Evolutionary conservation across 2,797 vertebrate genomes (phyloP).

Genomic region (Lepus townsendii): DNA sequence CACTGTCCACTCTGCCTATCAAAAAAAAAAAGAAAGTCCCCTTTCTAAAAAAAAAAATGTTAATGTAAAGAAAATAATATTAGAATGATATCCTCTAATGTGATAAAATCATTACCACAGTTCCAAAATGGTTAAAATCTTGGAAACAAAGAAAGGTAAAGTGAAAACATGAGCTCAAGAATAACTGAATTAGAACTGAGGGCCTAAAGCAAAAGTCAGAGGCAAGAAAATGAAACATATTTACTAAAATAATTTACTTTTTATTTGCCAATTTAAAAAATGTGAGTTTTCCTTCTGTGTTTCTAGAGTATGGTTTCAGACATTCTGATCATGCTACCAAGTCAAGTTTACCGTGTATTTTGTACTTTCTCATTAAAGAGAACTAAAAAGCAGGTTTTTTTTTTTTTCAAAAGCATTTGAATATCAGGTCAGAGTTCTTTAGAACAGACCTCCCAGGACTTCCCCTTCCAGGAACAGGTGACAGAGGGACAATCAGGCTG

Average conservation of each 20-base stretch:
- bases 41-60: neutral
- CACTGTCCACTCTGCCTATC: too few species aligned
- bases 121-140: neutral
- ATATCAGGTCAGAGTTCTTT: slow-evolving; percentile 67
- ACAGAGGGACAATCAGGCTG: slow-evolving; percentile 67
- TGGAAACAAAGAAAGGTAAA: neutral
- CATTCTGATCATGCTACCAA: slow-evolving; percentile 25
- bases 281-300: slow-evolving; percentile 42
- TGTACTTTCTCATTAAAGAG: slow-evolving; percentile 54
- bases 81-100: neutral
- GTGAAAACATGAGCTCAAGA: slow-evolving; percentile 23
- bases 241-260: slow-evolving; percentile 23
- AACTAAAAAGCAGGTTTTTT: slow-evolving; percentile 15
- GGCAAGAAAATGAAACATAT: neutral
- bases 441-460: slow-evolving; percentile 50
- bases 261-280: slow-evolving; percentile 32
- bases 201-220: neutral
- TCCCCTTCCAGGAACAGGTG: slow-evolving; percentile 29
- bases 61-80: slow-evolving; percentile 47
- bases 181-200: neutral
- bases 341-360: slow-evolving; percentile 10
- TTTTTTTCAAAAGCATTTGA: slow-evolving; percentile 60
- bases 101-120: neutral
- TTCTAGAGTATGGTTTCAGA: slow-evolving; percentile 33
- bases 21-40: too few species aligned